Evolutionary conservation across 2,888 invertebrate species (phyloP).

Genomic region (Pyrocoelia pectoralis): DNA sequence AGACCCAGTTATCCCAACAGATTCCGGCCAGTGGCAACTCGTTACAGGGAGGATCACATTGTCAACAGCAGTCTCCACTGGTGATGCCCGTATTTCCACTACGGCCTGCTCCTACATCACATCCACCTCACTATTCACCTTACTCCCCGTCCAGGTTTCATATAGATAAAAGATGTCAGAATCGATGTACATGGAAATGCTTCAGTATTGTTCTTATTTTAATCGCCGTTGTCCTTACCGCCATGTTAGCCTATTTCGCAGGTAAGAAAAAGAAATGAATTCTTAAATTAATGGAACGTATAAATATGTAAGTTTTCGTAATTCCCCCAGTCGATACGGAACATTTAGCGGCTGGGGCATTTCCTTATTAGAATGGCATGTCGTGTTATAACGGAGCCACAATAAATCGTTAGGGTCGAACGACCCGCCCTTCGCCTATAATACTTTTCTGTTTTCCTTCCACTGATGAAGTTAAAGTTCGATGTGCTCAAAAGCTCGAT

Average conservation of each 20-base stretch:
- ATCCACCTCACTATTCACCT: conserved; percentile 84
- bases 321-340: conserved; percentile 35
- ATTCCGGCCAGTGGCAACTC: conserved; percentile 70
- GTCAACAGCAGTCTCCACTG: conserved; percentile 78
- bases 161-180: conserved; percentile 93
- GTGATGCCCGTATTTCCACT: conserved; percentile 91
- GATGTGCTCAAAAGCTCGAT: conserved; percentile 28
- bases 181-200: conserved; percentile 96
- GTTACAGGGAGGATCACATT: conserved; percentile 67
- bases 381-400: conserved; percentile 36
- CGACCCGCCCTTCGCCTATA: conserved; percentile 31
- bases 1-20: conserved; percentile 65
- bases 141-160: conserved; percentile 93
- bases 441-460: conserved; percentile 35
- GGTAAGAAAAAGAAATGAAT: conserved; percentile 67
- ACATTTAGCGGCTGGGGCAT: conserved; percentile 42
- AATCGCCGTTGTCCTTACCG: conserved; percentile 87
- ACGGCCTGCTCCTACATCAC: conserved; percentile 67
- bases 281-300: conserved; percentile 24
- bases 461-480: conserved; percentile 34
- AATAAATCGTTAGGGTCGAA: conserved; percentile 39
- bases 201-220: conserved; percentile 93
- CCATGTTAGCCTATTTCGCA: conserved; percentile 95
- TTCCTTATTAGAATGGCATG: conserved; percentile 45
- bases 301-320: conserved; percentile 28